Evolutionary conservation across 2,888 invertebrate genomes (phyloP), one percentile per base, ranked within the genome.

Genomic region (Hedychridium roseum): DNA sequence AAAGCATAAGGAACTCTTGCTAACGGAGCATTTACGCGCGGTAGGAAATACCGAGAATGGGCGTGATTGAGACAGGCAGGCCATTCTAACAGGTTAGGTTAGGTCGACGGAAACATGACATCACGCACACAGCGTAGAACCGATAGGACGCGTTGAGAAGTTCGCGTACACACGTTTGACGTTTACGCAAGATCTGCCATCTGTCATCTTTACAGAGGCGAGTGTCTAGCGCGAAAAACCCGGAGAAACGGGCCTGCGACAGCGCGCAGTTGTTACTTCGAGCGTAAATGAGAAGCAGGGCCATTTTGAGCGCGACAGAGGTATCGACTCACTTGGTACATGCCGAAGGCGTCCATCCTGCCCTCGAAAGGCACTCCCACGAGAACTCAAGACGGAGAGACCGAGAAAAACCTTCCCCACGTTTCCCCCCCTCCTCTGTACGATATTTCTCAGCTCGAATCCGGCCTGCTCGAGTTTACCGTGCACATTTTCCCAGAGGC

Each of bases 291-390:
- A n/a, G 48, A 55, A 45, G 60, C 71, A 71, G 70, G 70, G 71
- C 70, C 70, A 73, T 68, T 71, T 71, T 68, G 66, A 68, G 66
- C 43, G 52, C 54, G 59, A 56, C 51, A 44, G 43, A 58, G 43
- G 40, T n/a, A n/a, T 46, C 34, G 49, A 78, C 78, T 78, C 76
- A 78, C 78, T 77, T 77, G 78, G 55, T 76, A 78, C 70, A 78
- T 75, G 68, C 76, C 74, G 67, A 70, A 78, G 67, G 76, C 71
- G 72, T 78, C 77, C 78, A 78, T 78, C 68, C 57, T 68, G 50
- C 21, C 35, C 20, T 31, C 43, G n/a, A n/a, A n/a, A n/a, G n/a
- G n/a, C n/a, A n/a, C n/a, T n/a, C n/a, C n/a, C n/a, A n/a, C n/a
- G n/a, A n/a, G n/a, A n/a, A n/a, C n/a, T n/a, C n/a, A n/a, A n/a